Conservation (phyloP, 2,888 invertebrate genomes). For the Lamellibrachia columna region DNA sequence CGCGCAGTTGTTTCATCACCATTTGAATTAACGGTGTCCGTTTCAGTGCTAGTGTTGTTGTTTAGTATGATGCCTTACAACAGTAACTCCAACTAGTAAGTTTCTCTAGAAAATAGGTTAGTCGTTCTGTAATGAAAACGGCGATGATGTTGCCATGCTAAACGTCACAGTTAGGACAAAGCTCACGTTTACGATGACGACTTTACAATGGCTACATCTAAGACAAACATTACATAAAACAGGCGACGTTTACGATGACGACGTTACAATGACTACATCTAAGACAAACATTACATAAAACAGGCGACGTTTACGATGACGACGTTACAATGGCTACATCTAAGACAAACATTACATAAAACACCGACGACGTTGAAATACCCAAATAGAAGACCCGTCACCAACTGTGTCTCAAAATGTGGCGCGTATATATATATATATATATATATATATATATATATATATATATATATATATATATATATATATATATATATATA, state of each 20-base stretch:
- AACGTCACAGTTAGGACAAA: background rate
- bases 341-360: background rate
- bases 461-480: too few relatives aligned
- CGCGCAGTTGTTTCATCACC: background rate
- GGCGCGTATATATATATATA: too few relatives aligned
- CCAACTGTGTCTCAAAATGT: too few relatives aligned
- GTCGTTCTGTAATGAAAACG: background rate
- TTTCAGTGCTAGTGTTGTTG: background rate
- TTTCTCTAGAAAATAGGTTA: background rate
- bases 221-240: background rate
- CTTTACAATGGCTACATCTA: background rate
- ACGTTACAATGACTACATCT: background rate
- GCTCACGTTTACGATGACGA: background rate
- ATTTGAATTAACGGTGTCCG: background rate
- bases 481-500: too few relatives aligned
- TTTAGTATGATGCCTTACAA: background rate
- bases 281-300: background rate
- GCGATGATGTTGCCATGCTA: background rate
- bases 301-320: background rate
- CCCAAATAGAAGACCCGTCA: too few relatives aligned
- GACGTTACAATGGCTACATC: background rate
- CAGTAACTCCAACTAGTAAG: background rate
- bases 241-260: background rate
- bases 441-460: too few relatives aligned
- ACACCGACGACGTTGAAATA: too few relatives aligned